These are phyloP conservation scores for Gymnorhina tibicen DNA, from an alignment of 2,113 vertebrate genomes.

Conservation along the genomic window DNA sequence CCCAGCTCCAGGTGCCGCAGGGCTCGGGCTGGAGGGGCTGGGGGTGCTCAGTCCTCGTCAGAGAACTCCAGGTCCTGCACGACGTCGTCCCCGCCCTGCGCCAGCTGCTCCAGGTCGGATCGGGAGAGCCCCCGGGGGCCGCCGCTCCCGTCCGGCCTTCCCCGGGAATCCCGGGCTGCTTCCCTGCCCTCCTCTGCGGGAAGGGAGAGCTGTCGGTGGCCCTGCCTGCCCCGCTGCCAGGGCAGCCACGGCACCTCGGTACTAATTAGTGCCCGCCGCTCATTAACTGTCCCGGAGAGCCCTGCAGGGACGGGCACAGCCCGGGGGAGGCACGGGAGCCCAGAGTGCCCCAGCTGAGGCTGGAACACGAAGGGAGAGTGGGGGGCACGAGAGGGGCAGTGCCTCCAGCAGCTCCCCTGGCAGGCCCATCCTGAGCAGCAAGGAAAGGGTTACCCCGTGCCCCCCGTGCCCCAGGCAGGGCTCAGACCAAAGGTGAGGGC, in stretches of 20 bases:
- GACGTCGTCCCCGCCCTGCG: conserved; percentile 83
- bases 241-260: background rate
- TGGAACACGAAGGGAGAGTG: background rate
- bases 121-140: conserved; percentile 40
- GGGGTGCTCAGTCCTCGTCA: conserved; percentile 63
- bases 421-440: background rate
- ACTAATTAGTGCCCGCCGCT: conserved; percentile 66
- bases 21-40: background rate
- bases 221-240: conserved; percentile 18
- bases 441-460: background rate
- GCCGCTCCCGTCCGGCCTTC: background rate
- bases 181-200: background rate
- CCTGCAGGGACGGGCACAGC: background rate
- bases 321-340: background rate
- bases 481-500: background rate
- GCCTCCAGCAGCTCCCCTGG: background rate
- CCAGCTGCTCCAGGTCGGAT: conserved; percentile 78
- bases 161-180: background rate
- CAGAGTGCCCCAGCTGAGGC: background rate
- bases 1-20: background rate
- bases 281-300: conserved; percentile 39
- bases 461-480: background rate
- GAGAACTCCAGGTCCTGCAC: conserved; percentile 89
- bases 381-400: rapidly evolving
- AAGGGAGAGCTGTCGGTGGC: conserved; percentile 6